Evolutionary conservation across 2,888 invertebrate species (phyloP).

Genomic region (Drosophila monieri): DNA sequence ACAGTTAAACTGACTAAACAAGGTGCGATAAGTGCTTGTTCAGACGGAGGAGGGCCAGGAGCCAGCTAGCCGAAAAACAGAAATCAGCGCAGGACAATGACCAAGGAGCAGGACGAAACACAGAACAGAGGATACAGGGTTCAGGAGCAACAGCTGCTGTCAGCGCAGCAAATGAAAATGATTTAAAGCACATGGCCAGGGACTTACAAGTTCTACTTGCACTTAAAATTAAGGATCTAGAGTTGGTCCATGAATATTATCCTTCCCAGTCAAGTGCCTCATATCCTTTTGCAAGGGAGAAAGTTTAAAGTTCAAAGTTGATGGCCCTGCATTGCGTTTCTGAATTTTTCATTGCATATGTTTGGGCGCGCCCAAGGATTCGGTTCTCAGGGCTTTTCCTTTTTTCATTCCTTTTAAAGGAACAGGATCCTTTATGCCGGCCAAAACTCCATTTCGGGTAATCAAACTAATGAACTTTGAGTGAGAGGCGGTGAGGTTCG

Average conservation of each 20-base stretch:
- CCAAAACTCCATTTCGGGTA: slow-evolving; percentile 42
- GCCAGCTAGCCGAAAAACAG: slow-evolving; percentile 51
- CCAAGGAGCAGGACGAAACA: slow-evolving; percentile 49
- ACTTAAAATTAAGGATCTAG: background rate
- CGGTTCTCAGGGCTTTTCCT: background rate
- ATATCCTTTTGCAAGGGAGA: slow-evolving; percentile 15
- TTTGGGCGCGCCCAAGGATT: slow-evolving; percentile 8
- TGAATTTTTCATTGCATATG: slow-evolving; percentile 47
- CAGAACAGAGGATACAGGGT: slow-evolving; percentile 4
- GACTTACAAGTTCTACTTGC: slow-evolving; percentile 20
- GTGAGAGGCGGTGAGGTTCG: background rate
- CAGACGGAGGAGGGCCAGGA: slow-evolving; percentile 26
- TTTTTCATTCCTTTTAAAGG: background rate
- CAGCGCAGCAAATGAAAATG: slow-evolving; percentile 72
- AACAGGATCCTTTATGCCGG: background rate
- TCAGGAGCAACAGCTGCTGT: slow-evolving; percentile 61
- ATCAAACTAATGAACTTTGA: slow-evolving; percentile 64
- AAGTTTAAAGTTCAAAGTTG: slow-evolving; percentile 63
- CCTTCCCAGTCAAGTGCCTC: slow-evolving; percentile 5
- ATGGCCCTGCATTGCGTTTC: slow-evolving; percentile 27
- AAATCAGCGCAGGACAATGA: slow-evolving; percentile 77
- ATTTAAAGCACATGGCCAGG: slow-evolving; percentile 72
- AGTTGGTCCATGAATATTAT: background rate
- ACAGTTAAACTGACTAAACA: slow-evolving; percentile 80
- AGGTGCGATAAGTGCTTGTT: slow-evolving; percentile 77